Conservation (phyloP, 2,888 invertebrate species). For the Acanthococcus lagerstroemiae region DNA sequence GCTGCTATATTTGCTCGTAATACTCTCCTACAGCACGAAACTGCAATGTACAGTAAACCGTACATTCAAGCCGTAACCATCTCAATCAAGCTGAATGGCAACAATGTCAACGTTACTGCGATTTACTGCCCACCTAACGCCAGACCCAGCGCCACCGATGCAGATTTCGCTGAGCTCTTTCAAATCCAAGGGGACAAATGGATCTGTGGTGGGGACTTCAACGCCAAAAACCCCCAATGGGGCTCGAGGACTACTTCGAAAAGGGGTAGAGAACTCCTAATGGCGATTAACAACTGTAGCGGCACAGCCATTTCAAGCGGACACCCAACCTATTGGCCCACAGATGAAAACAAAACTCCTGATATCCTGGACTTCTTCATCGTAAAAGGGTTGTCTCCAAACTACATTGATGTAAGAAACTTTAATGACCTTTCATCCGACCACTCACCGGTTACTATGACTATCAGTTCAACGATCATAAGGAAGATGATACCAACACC, state of each 20-base stretch:
- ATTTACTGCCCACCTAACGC: background rate
- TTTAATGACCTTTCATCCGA: conserved; percentile 2
- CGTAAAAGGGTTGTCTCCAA: background rate
- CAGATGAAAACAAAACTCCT: conserved; percentile 34
- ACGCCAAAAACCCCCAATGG: conserved; percentile 4
- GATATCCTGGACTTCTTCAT: conserved; percentile 9
- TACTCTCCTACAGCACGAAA: too few species aligned
- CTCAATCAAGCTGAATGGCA: too few species aligned
- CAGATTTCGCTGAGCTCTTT: background rate
- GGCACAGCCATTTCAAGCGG: background rate
- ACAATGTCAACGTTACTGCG: too few species aligned
- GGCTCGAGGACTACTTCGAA: background rate
- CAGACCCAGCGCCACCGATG: background rate
- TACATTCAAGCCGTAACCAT: too few species aligned
- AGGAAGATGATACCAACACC: background rate
- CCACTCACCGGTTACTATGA: background rate
- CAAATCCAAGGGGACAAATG: background rate
- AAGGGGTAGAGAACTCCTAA: background rate
- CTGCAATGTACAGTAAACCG: too few species aligned
- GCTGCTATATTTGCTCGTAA: too few species aligned
- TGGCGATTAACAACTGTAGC: background rate
- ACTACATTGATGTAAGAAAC: background rate
- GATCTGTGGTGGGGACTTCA: conserved; percentile 5
- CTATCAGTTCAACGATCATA: background rate
- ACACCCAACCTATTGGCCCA: conserved; percentile 9